Conservation (phyloP, 2,888 invertebrate species). For the Drosophila atripex region DNA sequence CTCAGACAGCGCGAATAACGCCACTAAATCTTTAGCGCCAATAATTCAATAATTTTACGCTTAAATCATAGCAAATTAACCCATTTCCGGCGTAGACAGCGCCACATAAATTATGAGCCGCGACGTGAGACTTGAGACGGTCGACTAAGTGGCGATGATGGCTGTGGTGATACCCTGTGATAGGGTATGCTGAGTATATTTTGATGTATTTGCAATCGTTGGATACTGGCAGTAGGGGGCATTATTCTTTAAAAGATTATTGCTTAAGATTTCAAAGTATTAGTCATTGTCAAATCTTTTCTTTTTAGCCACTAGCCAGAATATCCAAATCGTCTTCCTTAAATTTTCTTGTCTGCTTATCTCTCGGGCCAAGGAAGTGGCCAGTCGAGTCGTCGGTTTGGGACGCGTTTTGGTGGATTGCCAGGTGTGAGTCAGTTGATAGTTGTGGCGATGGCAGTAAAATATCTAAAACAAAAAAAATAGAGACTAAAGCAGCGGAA, state of each 20-base stretch:
- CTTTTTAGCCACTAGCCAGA: no score
- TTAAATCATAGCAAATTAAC: slow-evolving; percentile 81
- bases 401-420: slow-evolving; percentile 43
- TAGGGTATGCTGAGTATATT: not conserved
- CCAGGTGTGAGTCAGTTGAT: slow-evolving; percentile 74
- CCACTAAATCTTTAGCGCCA: slow-evolving; percentile 65
- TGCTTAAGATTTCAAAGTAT: no score
- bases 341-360: slow-evolving; percentile 63
- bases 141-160: slow-evolving; percentile 30
- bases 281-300: no score
- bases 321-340: slow-evolving; percentile 54
- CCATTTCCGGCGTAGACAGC: slow-evolving; percentile 80
- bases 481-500: slow-evolving; percentile 29
- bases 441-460: slow-evolving; percentile 56
- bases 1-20: slow-evolving; percentile 51
- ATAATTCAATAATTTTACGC: slow-evolving; percentile 81
- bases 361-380: slow-evolving; percentile 48
- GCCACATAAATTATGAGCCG: slow-evolving; percentile 76
- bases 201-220: no score
- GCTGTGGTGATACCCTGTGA: not conserved
- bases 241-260: no score
- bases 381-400: slow-evolving; percentile 22
- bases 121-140: slow-evolving; percentile 53
- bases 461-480: slow-evolving; percentile 9
- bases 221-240: no score